Evolutionary conservation across 2,113 vertebrate genomes (phyloP).

Genomic region (Tupaia chinensis): DNA sequence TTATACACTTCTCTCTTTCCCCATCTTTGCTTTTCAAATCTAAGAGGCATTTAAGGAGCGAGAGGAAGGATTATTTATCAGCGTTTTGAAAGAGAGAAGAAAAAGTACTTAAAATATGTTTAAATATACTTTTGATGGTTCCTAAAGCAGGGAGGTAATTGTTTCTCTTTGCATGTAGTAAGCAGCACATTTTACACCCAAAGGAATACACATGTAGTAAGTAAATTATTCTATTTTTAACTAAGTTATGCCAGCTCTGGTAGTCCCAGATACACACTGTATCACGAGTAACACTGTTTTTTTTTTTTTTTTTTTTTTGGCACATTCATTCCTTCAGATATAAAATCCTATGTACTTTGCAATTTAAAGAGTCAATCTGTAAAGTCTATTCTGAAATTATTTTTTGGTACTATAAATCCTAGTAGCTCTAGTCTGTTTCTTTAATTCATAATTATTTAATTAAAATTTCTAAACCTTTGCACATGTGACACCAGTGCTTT

Average conservation of each 20-base stretch:
- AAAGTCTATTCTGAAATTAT: slow-evolving; percentile 78
- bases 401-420: slow-evolving; percentile 83
- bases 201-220: slow-evolving; percentile 83
- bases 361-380: slow-evolving; percentile 86
- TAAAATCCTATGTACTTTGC: slow-evolving; percentile 86
- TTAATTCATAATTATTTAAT: slow-evolving; percentile 85
- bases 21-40: slow-evolving; percentile 38
- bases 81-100: slow-evolving; percentile 82
- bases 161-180: slow-evolving; percentile 85
- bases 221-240: slow-evolving; percentile 89
- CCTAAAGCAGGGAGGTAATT: slow-evolving; percentile 85
- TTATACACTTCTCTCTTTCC: slow-evolving; percentile 3
- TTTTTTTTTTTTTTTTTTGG: slow-evolving; percentile 58
- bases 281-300: slow-evolving; percentile 85
- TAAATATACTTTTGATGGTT: slow-evolving; percentile 86
- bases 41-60: slow-evolving; percentile 84
- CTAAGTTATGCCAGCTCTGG: slow-evolving; percentile 83
- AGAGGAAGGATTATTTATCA: slow-evolving; percentile 85
- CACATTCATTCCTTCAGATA: slow-evolving; percentile 87
- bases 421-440: slow-evolving; percentile 77
- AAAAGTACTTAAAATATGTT: slow-evolving; percentile 74
- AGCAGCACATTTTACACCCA: slow-evolving; percentile 86
- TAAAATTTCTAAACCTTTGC: slow-evolving; percentile 80
- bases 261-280: slow-evolving; percentile 87
- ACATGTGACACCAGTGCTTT: slow-evolving; percentile 75